Conservation (phyloP, 2,888 invertebrate species). For the Dyspetes luteomarginatus region DNA sequence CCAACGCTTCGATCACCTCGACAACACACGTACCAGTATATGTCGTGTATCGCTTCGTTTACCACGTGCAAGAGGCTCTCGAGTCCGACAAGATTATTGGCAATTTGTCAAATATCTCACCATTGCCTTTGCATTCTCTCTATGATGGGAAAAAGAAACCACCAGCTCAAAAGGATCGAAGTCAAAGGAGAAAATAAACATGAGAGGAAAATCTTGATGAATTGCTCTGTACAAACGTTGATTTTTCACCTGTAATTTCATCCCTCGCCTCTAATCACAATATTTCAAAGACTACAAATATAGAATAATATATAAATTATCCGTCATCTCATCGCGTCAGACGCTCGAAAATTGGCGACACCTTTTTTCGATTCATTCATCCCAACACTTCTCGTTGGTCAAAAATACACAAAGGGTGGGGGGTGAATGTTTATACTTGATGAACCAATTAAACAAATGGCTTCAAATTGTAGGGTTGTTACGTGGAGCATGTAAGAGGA, state of each 20-base stretch:
- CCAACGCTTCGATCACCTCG: slow-evolving; percentile 37
- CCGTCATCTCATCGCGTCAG: not conserved
- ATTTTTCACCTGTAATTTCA: slow-evolving; percentile 13
- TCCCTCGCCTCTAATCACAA: slow-evolving; percentile 11
- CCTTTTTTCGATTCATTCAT: not conserved
- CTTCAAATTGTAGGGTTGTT: slow-evolving; percentile 67
- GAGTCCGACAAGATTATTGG: slow-evolving; percentile 50
- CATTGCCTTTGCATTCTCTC: not conserved
- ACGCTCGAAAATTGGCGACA: not conserved
- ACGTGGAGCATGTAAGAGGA: slow-evolving; percentile 11
- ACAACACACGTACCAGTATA: not conserved
- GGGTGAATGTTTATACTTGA: slow-evolving; percentile 59
- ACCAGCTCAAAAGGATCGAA: not conserved
- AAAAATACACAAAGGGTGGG: not conserved
- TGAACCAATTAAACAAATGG: slow-evolving; percentile 77
- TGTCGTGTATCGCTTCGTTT: not conserved
- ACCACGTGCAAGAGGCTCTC: not conserved
- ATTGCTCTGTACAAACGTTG: not conserved
- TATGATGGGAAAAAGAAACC: slow-evolving; percentile 7
- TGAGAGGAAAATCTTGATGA: slow-evolving; percentile 1
- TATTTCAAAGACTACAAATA: not conserved
- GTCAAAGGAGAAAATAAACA: not conserved
- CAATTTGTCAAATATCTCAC: slow-evolving; percentile 51
- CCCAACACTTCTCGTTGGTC: not conserved
- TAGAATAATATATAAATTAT: not conserved